Evolutionary conservation across 2,888 invertebrate genomes (phyloP), one percentile per base, ranked within the genome.

Genomic region (Drosophila melanosoma): DNA sequence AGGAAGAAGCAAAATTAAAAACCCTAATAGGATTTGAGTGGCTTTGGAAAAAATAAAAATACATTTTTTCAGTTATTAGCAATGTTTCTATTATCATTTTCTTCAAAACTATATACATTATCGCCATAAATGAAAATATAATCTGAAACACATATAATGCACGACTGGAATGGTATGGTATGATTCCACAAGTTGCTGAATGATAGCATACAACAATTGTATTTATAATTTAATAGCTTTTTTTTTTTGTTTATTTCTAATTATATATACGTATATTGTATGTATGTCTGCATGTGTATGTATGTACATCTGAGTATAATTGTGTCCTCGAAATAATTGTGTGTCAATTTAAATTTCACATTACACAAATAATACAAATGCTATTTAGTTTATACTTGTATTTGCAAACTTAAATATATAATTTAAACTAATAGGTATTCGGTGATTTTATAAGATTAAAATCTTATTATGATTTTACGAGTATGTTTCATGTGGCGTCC

Each of bases 321-420:
- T 77, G 62, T 68, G 51, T 74, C 40, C 64, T 69, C 63, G 63
- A 79, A 69, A 69, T 67, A 74, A 57, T 71, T 63, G 49, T 61
- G 40, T 77, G 74, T 69, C 60, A 68, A 63, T 74, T 58, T 60
- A 51, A 72, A 80, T 64, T 75, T 83, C 74, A 72, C 69, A 83
- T 89, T 82, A 84, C 90, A 91, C 85, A 91, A 91, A 90, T 91
- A 87, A 90, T 91, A 91, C 82, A 91, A 91, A 91, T 91, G 89
- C 81, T 49, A 15, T 71, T 67, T 69, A 64, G 56, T 71, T 65
- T 74, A 74, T 73, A 42, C 20, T 57, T 42, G 29, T 40, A 75
- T 76, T 66, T 73, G 62, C 66, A 73, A 87, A 72, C 69, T 74
- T 76, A 81, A 76, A 74, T 62, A 61, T 72, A 51, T 76, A 66